phyloP scores from a whole-genome alignment of 2,113 vertebrate species.

The Sinosuthora webbiana region DNA sequence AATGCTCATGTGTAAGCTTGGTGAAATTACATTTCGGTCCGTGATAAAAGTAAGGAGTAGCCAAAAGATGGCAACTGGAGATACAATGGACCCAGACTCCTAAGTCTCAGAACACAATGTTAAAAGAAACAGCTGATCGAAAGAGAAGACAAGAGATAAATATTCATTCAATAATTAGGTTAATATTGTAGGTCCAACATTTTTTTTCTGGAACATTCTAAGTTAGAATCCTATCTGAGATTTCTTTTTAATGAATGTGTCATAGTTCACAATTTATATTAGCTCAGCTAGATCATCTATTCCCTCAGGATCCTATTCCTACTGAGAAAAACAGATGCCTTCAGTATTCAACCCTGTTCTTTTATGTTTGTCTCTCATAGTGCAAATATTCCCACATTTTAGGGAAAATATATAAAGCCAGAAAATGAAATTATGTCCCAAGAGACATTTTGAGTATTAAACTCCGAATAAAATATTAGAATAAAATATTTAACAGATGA shows the following conservation, averaged over 20 bases:
- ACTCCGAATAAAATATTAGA: not conserved
- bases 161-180: not conserved
- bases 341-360: not conserved
- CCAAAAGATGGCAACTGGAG: not conserved
- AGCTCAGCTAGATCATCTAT: not conserved
- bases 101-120: not conserved
- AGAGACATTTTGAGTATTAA: not conserved
- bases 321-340: not conserved
- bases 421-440: not conserved
- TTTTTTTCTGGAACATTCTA: not conserved
- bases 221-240: not conserved
- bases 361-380: not conserved
- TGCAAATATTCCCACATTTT: not conserved
- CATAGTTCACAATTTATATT: slow-evolving; percentile 2
- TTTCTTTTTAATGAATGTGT: not conserved
- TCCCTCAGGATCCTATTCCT: not conserved
- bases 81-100: not conserved
- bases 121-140: not conserved
- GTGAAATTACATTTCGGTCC: not conserved
- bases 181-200: not conserved
- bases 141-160: not conserved
- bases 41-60: not conserved
- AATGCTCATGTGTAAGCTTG: not conserved
- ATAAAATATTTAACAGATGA: not conserved
- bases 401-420: not conserved